Conservation (phyloP, 2,113 vertebrate genomes). For the Nestor notabilis region DNA sequence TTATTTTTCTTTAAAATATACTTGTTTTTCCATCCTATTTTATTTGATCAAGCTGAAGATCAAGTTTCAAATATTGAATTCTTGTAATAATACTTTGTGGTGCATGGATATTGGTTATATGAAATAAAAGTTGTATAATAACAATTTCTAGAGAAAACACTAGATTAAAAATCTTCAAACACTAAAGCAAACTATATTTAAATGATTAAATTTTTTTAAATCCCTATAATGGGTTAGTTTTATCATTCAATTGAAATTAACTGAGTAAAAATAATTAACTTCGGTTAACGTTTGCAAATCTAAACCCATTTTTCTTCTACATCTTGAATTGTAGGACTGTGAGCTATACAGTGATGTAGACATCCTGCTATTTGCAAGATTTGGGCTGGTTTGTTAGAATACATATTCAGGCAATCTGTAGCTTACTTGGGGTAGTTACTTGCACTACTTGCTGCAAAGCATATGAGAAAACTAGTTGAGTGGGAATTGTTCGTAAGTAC, state of each 20-base stretch:
- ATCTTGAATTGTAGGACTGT: neutral
- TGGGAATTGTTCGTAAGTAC: neutral
- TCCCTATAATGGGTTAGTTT: neutral
- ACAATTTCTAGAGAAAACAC: neutral
- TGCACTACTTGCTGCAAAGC: neutral
- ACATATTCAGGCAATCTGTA: neutral
- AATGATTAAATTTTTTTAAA: neutral
- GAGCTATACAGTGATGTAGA: neutral
- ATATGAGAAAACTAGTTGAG: neutral
- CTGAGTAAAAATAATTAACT: neutral
- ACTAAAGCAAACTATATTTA: neutral
- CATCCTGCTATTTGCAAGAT: neutral
- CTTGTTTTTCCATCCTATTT: neutral
- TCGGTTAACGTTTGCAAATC: neutral
- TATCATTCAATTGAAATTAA: neutral
- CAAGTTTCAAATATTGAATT: neutral
- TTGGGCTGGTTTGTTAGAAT: neutral
- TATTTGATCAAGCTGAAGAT: neutral
- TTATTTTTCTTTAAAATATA: neutral
- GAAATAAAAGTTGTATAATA: neutral
- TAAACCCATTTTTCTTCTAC: neutral
- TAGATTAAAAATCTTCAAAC: neutral
- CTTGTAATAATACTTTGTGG: neutral
- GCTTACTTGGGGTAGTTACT: neutral
- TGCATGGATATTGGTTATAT: neutral